Percentiles rank a stretch among this genome's conserved stretches.
Evolutionary conservation across 2,797 vertebrate species (phyloP).

Genomic region (Labeo calbasu): DNA sequence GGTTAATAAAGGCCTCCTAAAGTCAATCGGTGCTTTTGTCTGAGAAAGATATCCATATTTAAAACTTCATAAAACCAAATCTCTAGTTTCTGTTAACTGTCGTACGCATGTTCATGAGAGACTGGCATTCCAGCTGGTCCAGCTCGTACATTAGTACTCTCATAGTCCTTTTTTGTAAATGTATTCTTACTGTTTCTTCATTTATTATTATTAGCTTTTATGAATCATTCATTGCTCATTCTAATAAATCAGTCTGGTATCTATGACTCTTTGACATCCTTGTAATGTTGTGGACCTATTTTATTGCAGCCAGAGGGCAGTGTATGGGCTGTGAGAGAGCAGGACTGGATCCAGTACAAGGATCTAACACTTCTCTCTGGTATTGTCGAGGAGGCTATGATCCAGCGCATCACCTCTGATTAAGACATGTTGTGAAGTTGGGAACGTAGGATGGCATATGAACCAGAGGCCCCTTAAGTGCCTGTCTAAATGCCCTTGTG

Average conservation of each 20-base stretch:
- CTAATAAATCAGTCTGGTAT: no score
- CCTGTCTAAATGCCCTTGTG: background rate
- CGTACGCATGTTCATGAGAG: no score
- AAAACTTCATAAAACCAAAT: no score
- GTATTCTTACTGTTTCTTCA: background rate
- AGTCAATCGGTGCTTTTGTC: no score
- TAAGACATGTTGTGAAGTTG: constrained; percentile 56
- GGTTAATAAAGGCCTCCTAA: no score
- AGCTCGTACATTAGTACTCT: background rate
- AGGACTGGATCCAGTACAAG: constrained; percentile 69
- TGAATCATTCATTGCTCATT: background rate
- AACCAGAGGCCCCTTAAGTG: background rate
- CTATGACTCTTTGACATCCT: background rate
- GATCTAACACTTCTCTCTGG: constrained; percentile 71
- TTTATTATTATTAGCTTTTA: background rate
- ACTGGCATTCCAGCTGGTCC: no score
- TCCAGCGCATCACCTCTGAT: constrained; percentile 64
- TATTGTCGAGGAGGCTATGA: constrained; percentile 65
- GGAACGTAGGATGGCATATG: background rate
- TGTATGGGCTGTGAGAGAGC: constrained; percentile 72
- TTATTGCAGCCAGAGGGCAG: constrained; percentile 67
- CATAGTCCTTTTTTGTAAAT: background rate
- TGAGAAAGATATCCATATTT: no score
- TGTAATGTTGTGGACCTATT: constrained; percentile 27
- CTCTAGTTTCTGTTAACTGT: no score